Base-by-base conservation (phyloP, 2,797 vertebrate species). In the Erpetoichthys calabaricus region DNA sequence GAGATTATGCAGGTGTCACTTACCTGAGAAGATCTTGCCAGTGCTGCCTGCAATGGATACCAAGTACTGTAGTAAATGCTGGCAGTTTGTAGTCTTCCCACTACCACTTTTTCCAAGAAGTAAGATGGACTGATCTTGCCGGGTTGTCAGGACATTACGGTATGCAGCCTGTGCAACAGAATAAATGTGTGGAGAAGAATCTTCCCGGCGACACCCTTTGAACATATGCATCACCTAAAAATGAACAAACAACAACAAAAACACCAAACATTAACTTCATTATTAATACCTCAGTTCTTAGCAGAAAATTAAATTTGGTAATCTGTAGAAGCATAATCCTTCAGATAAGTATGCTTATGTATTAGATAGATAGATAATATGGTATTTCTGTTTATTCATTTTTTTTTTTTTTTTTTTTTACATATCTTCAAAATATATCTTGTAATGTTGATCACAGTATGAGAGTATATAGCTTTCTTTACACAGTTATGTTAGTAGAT, bases 221-320 rank as follows among this genome's bases (percentile, higher is more conserved):
- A 98, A 98, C 95, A 98, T 98, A 81, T 98, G 94, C 91, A 98
- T 97, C 69, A 98, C 95, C 95, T 98, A 70, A n/a, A 58, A 8
- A 50, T 1, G 51, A 4, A 44, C 47, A 42, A 57, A 53, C n/a
- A 50, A 4, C 8, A 10, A 50, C 49, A 25, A 25, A 25, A 25
- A 25, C 8, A 51, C 49, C 8, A 10, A 4, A 51, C 8, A 51
- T 4, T 51, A 8, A 8, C 49, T 3, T 51, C 49, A 3, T 43
- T 4, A 43, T 3, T 8, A 8, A 51, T 51, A 51, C 25, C 8
- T 51, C 8, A 51, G 50, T 7, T 50, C 7, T 50, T 7, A 7
- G n/a, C n/a, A 50, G 47, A 50, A 7, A 50, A 2, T 50, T 7
- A 50, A 49, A 5, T 49, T 49, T 6, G 25, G 8, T 10, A 51